Percentiles rank a stretch among this genome's conserved stretches.
Conservation (phyloP, 2,113 vertebrate species). For the Pachypanchax playfairii region DNA sequence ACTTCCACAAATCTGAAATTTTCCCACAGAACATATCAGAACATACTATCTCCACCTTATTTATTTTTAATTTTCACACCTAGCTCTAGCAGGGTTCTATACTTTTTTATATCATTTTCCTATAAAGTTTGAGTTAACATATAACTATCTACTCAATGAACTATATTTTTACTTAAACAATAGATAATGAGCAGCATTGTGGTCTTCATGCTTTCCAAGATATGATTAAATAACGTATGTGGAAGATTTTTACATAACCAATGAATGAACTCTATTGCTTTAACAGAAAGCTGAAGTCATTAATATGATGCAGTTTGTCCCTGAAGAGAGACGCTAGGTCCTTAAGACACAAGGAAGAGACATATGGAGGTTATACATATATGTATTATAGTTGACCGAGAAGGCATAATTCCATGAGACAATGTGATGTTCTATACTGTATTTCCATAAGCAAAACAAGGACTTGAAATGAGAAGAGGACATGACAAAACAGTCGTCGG, state of each 20-base stretch:
- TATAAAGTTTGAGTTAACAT: neutral
- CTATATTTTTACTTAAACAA: neutral
- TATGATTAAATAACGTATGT: neutral
- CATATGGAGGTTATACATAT: constrained; percentile 7
- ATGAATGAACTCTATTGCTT: neutral
- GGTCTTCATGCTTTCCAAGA: neutral
- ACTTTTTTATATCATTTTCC: too few relatives aligned
- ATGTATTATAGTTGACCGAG: constrained; percentile 13
- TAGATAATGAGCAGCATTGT: neutral
- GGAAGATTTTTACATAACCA: neutral
- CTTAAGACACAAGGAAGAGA: constrained; percentile 1
- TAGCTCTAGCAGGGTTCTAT: neutral
- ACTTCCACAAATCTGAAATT: neutral
- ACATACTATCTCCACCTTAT: too few relatives aligned
- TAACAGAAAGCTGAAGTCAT: neutral
- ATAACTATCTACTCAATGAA: neutral
- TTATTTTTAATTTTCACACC: too few relatives aligned
- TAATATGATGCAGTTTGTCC: neutral
- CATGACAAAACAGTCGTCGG: constrained; percentile 40
- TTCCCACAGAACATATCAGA: too few relatives aligned
- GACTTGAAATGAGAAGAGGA: constrained; percentile 40
- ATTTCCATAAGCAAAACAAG: constrained; percentile 32
- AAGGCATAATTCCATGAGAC: constrained; percentile 12
- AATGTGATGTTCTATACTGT: constrained; percentile 20
- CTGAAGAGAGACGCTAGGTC: neutral